These are phyloP conservation scores for Nothoprocta pentlandii DNA, from an alignment of 2,113 vertebrate species.

Conservation along the genomic window DNA sequence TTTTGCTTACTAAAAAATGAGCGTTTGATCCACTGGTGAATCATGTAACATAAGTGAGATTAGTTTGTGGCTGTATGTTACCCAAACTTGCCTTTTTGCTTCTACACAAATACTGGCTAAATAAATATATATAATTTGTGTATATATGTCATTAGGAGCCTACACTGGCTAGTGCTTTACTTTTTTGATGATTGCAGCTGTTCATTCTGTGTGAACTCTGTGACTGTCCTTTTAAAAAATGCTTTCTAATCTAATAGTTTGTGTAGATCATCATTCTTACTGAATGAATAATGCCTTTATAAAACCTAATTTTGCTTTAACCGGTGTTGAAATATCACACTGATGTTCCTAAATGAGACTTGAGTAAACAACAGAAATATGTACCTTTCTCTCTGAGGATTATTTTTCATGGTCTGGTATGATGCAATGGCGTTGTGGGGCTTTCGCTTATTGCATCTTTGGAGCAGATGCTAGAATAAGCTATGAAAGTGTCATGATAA, in stretches of 20 bases:
- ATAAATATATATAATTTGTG: neutral
- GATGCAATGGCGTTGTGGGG: neutral
- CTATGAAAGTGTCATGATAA: neutral
- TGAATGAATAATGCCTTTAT: neutral
- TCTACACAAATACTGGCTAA: neutral
- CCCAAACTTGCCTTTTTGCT: conserved; percentile 11
- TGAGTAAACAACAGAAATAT: neutral
- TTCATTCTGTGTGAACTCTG: neutral
- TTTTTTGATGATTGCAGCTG: neutral
- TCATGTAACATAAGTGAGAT: conserved; percentile 30
- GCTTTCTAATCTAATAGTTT: neutral
- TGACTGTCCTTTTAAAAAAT: conserved; percentile 2
- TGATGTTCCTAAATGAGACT: neutral
- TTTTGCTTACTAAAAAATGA: conserved; percentile 56
- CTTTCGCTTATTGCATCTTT: neutral
- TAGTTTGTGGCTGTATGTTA: conserved; percentile 18
- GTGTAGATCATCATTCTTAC: neutral
- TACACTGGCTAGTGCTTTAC: neutral
- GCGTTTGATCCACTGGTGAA: conserved; percentile 48
- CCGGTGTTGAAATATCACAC: neutral
- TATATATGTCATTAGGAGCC: neutral
- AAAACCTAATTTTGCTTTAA: conserved; percentile 16
- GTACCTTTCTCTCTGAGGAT: neutral
- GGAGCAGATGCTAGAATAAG: conserved; percentile 8
- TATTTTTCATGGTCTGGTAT: neutral